phyloP scores from a whole-genome alignment of 2,797 vertebrate species.

The Notolabrus celidotus region DNA sequence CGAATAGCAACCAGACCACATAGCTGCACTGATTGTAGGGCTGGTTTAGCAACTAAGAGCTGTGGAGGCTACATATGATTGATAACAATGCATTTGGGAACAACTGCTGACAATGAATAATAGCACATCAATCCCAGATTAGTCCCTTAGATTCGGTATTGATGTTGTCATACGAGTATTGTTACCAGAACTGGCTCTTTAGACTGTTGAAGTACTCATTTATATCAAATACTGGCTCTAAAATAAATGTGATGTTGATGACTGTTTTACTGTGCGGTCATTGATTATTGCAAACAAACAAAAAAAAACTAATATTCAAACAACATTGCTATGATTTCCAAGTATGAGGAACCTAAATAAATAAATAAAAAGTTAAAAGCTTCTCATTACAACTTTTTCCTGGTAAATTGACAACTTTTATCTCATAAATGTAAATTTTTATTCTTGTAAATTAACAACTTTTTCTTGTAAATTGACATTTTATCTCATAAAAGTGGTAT shows the following conservation, averaged over 20 bases:
- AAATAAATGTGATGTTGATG: not conserved
- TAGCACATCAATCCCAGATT: not conserved
- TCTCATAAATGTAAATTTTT: too few species aligned
- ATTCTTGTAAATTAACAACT: too few species aligned
- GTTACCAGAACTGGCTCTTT: not conserved
- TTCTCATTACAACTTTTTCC: too few species aligned
- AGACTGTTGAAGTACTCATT: not conserved
- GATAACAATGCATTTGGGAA: slow-evolving; percentile 15
- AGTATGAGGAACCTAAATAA: too few species aligned
- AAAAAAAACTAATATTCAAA: too few species aligned
- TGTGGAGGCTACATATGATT: slow-evolving; percentile 14
- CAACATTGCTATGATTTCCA: too few species aligned
- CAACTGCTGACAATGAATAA: slow-evolving; percentile 15
- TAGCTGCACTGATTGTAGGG: slow-evolving; percentile 15
- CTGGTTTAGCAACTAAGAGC: slow-evolving; percentile 35
- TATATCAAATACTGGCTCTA: not conserved
- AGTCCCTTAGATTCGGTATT: not conserved
- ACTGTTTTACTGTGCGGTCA: too few species aligned
- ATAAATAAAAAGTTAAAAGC: too few species aligned
- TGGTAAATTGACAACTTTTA: too few species aligned
- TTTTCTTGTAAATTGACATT: too few species aligned
- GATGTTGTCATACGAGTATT: not conserved
- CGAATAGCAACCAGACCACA: slow-evolving; percentile 1
- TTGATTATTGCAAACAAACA: too few species aligned
- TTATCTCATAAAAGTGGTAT: too few species aligned